Evolutionary conservation across 1,140 invertebrate genomes (phyloP), one percentile per base, ranked within the genome.

Genomic region (Bombus balteatus): DNA sequence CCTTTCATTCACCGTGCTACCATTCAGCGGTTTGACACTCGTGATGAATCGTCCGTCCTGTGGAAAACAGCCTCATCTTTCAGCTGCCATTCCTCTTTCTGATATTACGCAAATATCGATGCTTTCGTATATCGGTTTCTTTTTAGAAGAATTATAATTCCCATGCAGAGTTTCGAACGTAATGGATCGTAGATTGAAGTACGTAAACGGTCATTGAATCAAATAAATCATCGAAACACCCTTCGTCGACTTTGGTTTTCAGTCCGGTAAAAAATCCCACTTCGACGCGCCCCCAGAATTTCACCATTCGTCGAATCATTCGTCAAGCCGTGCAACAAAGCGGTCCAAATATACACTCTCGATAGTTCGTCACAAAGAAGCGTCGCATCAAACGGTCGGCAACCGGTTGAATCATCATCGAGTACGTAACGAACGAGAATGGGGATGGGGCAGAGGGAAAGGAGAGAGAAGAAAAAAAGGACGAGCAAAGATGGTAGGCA

Each of bases 1-100:
- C 87, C 81, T 90, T 90, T 89, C 88, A 89, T 89, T 86, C 79
- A 88, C 22, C 72, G 75, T 22, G 15, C 32, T 59, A 57, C 65
- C 88, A 83, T 89, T 87, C 88, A 83, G 18, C 43, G 34, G 34
- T 22, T 87, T 80, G 32, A 37, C 75, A 34, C 32, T 9, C 62
- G 59, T 22, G 13, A 18, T 3, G n/a, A 68, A 85, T 53, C 53
- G 41, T 10, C 2, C 15, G 28, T 66, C 53, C 25, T 32, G 39
- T 6, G 47, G 53, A 59, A 72, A 83, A 81, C 8, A 34, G 34
- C 47, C 18, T n/a, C 8, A 9, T 9, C 32, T 13, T 43, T 53
- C 65, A 15, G 6, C 25, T 18, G 34, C 0, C 25, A 53, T 25
- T 39, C 6, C 5, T 59, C 15, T 57, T 25, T 10, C 65, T 13